Percentiles rank a stretch among this genome's conserved stretches.
These are phyloP conservation scores for Psylliodes chrysocephalus DNA, from an alignment of 2,888 invertebrate species.

Conservation along the genomic window DNA sequence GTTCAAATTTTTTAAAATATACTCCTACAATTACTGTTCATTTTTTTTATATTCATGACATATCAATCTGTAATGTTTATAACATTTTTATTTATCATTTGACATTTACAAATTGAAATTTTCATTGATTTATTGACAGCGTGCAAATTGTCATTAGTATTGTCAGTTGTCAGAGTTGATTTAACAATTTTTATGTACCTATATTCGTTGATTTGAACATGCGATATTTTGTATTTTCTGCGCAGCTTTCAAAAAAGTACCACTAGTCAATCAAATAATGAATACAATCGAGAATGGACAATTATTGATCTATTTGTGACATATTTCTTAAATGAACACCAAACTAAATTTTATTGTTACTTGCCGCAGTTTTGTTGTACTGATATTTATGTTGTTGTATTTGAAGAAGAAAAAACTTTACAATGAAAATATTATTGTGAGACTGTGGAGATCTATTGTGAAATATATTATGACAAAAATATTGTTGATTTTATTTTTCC, in stretches of 20 bases:
- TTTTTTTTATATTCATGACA: no score
- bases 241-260: conserved; percentile 10
- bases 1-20: not conserved
- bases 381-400: conserved; percentile 56
- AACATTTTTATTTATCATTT: no score
- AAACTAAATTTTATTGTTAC: conserved; percentile 54
- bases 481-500: not conserved
- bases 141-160: no score
- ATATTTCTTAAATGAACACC: conserved; percentile 36
- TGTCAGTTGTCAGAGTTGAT: no score
- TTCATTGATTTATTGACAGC: no score
- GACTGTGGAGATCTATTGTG: conserved; percentile 59
- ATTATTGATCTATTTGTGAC: conserved; percentile 33
- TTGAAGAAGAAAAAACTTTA: conserved; percentile 50
- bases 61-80: no score
- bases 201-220: not conserved
- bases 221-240: not conserved
- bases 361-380: conserved; percentile 56
- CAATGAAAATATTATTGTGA: conserved; percentile 55
- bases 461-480: conserved; percentile 45
- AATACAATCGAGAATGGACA: conserved; percentile 41
- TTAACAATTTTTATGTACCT: no score
- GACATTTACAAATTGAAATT: no score
- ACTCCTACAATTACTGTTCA: no score
- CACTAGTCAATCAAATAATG: conserved; percentile 44